Evolutionary conservation across 2,888 invertebrate species (phyloP).

Genomic region (Melitaea athalia): DNA sequence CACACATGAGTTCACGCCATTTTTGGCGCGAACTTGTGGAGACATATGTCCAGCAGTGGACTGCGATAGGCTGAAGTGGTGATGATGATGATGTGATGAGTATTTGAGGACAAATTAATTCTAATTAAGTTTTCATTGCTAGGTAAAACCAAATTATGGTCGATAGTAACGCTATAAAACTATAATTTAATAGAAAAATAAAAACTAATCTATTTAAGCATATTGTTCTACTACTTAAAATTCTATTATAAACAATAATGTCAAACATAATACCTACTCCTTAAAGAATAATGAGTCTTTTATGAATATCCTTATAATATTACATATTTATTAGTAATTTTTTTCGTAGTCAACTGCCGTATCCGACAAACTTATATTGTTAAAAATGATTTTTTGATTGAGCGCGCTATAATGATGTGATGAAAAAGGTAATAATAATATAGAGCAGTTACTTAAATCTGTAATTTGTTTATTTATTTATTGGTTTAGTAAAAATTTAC

Average conservation of each 20-base stretch:
- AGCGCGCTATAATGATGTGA: conserved; percentile 69
- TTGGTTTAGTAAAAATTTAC: neutral
- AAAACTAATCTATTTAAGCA: neutral
- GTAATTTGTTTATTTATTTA: neutral
- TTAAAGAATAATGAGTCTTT: neutral
- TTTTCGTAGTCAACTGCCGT: conserved; percentile 67
- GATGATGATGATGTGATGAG: too few species aligned
- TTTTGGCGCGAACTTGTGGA: too few species aligned
- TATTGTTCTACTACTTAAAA: neutral
- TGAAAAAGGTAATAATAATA: conserved; percentile 53
- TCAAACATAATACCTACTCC: neutral
- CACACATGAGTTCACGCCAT: too few species aligned
- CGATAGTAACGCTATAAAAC: too few species aligned
- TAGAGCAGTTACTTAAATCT: conserved; percentile 51
- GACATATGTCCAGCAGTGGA: too few species aligned
- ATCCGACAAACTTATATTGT: conserved; percentile 77
- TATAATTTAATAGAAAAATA: too few species aligned
- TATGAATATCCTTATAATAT: conserved; percentile 24
- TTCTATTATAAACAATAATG: neutral
- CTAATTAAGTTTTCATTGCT: too few species aligned
- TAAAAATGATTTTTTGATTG: conserved; percentile 82
- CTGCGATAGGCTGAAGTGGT: too few species aligned
- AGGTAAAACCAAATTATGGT: too few species aligned
- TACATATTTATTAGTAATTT: conserved; percentile 56
- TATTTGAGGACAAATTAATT: too few species aligned